Base-by-base conservation (phyloP, 2,113 vertebrate species). In the Microcebus tavaratra region DNA sequence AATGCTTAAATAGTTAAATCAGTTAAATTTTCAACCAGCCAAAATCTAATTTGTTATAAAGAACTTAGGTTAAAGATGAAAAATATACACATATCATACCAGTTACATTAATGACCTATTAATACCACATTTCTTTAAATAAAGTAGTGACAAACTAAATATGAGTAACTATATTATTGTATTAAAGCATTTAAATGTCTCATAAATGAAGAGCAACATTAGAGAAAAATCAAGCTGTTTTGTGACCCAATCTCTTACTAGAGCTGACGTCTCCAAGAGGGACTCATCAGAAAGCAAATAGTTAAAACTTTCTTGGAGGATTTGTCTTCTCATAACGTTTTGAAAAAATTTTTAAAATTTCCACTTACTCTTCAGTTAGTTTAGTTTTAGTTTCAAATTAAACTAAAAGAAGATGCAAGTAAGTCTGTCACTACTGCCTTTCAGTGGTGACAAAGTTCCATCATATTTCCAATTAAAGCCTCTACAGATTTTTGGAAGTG, bases 351-450 rank as follows among this genome's bases (percentile, higher is more conserved):
- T 95, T 95, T 70, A 0, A 82, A 79, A 90, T 94, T 93, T 76
- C 83, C 75, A 97, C 83, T 75, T 84, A 76, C 76, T 84, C 70
- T 63, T 90, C 72, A 88, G 73, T 63, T 67, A 78, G 25, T 92
- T 96, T 80, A 63, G 82, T 90, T 96, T 97, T 82, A 63, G n/a
- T 88, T 94, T 91, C 81, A 94, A 65, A 53, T 92, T 87, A 92
- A 95, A 90, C 45, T 48, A 89, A 96, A 86, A 76, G 55, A 59
- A 87, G 21, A 72, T 36, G 17, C 18, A 67, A n/a, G 8, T 29
- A 68, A 36, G 72, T 55, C 93, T 83, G 79, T 95, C 67, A 85
- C 57, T 27, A 72, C n/a, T 75, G 31, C n/a, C 11, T 31, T 89
- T 86, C 76, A 86, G 29, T 81, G 25, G 61, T 27, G 27, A 63